Percentiles rank a stretch among this genome's conserved stretches.
Evolutionary conservation across 2,888 invertebrate genomes (phyloP).

Genomic region (Chorisops tibialis): DNA sequence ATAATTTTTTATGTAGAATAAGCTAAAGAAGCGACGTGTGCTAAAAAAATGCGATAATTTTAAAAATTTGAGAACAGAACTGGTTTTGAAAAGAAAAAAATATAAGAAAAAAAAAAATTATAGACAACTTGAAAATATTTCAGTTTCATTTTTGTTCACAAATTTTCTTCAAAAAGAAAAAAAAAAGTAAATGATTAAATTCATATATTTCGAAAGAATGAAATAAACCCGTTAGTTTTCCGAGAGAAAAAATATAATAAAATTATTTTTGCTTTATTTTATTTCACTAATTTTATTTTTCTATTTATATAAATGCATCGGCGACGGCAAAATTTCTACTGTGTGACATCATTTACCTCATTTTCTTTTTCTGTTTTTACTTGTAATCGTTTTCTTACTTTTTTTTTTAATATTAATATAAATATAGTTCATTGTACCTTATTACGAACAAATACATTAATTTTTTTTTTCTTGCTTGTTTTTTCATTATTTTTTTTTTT

Average conservation of each 20-base stretch:
- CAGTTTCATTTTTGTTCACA: neutral
- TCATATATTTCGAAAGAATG: conserved; percentile 33
- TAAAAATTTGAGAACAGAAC: neutral
- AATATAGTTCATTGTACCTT: conserved; percentile 33
- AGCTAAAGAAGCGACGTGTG: conserved; percentile 24
- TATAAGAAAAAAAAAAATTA: too few species aligned
- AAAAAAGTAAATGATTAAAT: conserved; percentile 27
- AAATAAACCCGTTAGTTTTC: conserved; percentile 29
- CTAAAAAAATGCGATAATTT: neutral
- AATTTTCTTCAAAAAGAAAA: conserved; percentile 29
- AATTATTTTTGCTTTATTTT: conserved; percentile 30
- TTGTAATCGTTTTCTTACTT: neutral
- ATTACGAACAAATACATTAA: conserved; percentile 33
- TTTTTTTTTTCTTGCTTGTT: conserved; percentile 23
- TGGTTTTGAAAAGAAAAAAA: too few species aligned
- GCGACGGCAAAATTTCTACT: conserved; percentile 33
- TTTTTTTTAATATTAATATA: conserved; percentile 25
- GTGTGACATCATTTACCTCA: conserved; percentile 31
- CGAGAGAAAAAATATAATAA: conserved; percentile 27
- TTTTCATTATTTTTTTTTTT: conserved; percentile 18
- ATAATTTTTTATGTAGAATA: conserved; percentile 23
- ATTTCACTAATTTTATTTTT: conserved; percentile 10
- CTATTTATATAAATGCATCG: conserved; percentile 32
- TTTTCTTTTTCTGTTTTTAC: conserved; percentile 20
- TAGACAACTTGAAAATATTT: too few species aligned